A percentile compares a stretch with the other conserved stretches of the same genome.
phyloP scores from a whole-genome alignment of 1,140 invertebrate genomes.

The Nasonia longicornis region DNA sequence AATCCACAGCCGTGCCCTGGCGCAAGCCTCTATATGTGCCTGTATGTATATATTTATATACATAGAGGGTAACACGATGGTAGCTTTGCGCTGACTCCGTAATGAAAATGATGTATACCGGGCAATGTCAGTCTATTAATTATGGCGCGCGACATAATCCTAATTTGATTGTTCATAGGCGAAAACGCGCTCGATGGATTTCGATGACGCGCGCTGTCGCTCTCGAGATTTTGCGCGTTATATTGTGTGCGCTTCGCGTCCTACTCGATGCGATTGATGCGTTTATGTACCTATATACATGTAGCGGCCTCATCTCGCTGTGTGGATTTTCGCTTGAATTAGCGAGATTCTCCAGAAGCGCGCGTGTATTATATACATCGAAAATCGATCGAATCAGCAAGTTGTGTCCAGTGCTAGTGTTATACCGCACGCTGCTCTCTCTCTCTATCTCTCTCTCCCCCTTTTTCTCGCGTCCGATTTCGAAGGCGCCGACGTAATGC shows the following conservation, averaged over 20 bases:
- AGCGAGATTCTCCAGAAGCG: no score
- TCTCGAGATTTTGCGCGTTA: no score
- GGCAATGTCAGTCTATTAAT: conserved; percentile 66
- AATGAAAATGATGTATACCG: conserved; percentile 63
- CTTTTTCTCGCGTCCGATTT: neutral
- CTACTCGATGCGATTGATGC: no score
- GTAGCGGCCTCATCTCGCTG: neutral
- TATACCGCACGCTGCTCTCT: no score
- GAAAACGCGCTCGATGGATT: neutral
- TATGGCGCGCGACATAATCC: conserved; percentile 61
- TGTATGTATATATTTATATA: no score
- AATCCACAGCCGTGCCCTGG: neutral
- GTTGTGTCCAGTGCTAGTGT: no score
- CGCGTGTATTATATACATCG: neutral
- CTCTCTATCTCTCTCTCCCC: no score
- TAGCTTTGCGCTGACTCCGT: conserved; percentile 59
- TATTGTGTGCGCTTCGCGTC: no score
- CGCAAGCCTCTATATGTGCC: no score
- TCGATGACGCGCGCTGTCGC: neutral
- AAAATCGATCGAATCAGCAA: neutral
- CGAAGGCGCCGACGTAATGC: conserved; percentile 16
- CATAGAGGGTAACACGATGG: neutral
- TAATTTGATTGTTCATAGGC: conserved; percentile 56
- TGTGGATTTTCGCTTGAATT: neutral
- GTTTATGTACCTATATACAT: no score